Base-by-base conservation (phyloP, 1,140 invertebrate genomes). In the Drosophila kepulauana region DNA sequence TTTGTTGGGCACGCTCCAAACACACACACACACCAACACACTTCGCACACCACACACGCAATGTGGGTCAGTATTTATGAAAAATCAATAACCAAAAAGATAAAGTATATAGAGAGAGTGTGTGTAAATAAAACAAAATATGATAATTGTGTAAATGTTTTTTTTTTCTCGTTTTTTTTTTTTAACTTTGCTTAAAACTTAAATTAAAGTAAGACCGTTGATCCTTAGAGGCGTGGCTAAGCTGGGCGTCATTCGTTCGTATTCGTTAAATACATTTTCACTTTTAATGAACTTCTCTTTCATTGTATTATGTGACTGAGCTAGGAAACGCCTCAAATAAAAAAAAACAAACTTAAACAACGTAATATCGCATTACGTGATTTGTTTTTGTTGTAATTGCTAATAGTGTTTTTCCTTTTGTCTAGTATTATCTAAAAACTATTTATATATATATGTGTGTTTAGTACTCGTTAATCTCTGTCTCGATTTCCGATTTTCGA, bases 21-120 rank as follows among this genome's bases (percentile, higher is more conserved):
- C 13, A 16, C 25, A 25, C 20, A 28, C 2, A 38, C 20, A 49
- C 46, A 16, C 8, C n/a, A n/a, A n/a, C n/a, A n/a, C n/a, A n/a
- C n/a, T n/a, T n/a, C n/a, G n/a, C n/a, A 16, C 25, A 45, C 45
- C 46, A 20, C 59, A 43, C 48, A 65, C 56, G 46, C 48, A 63
- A 89, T 84, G 85, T 88, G 82, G 85, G 85, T 84, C 69, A 69
- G 35, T 45, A 52, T 64, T 71, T 59, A 70, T 66, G 66, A 52
- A 69, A 88, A 87, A 87, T 87, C 85, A 79, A 87, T 87, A 77
- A 56, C 43, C 28, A 75, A 65, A 33, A 33, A 33, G 33, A 33
- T 33, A 33, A 33, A 33, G 5, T 5, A 33, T 33, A 25, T 25
- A 25, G 20, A 20, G 20, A 20, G 16, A 4, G 6, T 33, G 30